phyloP scores from a whole-genome alignment of 2,113 vertebrate species.

The Gopherus evgoodei region DNA sequence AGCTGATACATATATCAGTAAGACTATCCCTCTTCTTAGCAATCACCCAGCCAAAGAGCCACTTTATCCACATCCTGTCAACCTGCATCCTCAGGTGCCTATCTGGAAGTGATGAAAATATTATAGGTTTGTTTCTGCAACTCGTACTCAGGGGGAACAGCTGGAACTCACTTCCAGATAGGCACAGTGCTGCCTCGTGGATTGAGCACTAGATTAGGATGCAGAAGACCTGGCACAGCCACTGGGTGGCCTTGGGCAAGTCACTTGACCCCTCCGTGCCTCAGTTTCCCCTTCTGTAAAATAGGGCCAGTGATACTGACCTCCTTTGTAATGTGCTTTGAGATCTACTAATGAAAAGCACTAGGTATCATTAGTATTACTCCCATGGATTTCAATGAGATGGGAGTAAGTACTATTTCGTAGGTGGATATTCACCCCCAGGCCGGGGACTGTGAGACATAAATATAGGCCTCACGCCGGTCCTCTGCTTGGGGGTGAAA shows the following conservation, averaged over 20 bases:
- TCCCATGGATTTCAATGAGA: neutral
- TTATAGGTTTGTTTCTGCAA: neutral
- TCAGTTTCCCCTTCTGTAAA: neutral
- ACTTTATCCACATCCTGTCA: neutral
- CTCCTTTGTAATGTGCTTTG: neutral
- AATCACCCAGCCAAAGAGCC: neutral
- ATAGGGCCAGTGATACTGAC: neutral
- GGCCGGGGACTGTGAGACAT: accelerated
- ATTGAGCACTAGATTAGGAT: neutral
- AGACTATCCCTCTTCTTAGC: neutral
- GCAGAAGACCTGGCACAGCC: neutral
- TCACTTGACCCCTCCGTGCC: neutral
- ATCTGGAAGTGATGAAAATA: too few species aligned
- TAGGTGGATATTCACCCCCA: neutral
- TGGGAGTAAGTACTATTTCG: neutral
- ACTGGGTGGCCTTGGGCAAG: neutral
- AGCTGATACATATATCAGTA: neutral
- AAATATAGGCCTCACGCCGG: accelerated
- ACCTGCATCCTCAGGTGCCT: neutral
- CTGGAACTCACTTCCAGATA: neutral
- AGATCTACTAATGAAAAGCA: neutral
- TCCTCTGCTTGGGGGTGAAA: accelerated
- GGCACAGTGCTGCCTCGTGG: neutral
- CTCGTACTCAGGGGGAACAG: neutral
- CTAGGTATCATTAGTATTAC: neutral